Evolutionary conservation across 1,140 invertebrate genomes (phyloP).

Genomic region (Eumeta japonica): DNA sequence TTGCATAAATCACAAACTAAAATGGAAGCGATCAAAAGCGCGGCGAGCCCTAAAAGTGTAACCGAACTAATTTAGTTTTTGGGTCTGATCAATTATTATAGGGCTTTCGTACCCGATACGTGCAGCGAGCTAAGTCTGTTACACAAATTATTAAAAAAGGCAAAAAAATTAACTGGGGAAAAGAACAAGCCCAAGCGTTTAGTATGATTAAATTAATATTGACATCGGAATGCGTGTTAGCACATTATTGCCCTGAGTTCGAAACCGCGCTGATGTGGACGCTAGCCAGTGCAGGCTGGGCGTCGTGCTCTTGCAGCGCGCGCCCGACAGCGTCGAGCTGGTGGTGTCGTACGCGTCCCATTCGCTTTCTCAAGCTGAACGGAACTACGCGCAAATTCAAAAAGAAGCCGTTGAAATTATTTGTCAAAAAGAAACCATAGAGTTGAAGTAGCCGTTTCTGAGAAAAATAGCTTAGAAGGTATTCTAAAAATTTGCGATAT

Average conservation of each 20-base stretch:
- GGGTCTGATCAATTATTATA: slow-evolving; percentile 50
- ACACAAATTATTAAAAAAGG: slow-evolving; percentile 20
- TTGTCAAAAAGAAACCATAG: slow-evolving; percentile 51
- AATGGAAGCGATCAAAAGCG: slow-evolving; percentile 28
- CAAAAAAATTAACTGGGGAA: slow-evolving; percentile 13
- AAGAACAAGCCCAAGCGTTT: too few species aligned
- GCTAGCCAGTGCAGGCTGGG: slow-evolving; percentile 28
- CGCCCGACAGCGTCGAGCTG: slow-evolving; percentile 18
- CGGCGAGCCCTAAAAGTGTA: slow-evolving; percentile 24
- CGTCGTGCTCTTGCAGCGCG: slow-evolving; percentile 23
- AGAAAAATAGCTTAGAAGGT: too few species aligned
- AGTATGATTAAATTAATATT: slow-evolving; percentile 19
- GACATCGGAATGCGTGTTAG: slow-evolving; percentile 23
- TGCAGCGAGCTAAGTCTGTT: slow-evolving; percentile 28
- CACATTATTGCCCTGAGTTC: slow-evolving; percentile 34
- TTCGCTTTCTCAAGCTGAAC: slow-evolving; percentile 35
- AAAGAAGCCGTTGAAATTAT: too few species aligned
- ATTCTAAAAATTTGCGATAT: too few species aligned
- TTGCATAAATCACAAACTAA: slow-evolving; percentile 39
- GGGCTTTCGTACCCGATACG: too few species aligned
- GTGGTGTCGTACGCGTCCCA: slow-evolving; percentile 46
- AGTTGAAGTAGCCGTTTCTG: too few species aligned
- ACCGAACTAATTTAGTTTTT: slow-evolving; percentile 41
- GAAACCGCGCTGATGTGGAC: slow-evolving; percentile 25
- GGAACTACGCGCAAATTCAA: slow-evolving; percentile 47